Evolutionary conservation across 23 tunicate species (phyloP).

Genomic region (Halocynthia roretzi): DNA sequence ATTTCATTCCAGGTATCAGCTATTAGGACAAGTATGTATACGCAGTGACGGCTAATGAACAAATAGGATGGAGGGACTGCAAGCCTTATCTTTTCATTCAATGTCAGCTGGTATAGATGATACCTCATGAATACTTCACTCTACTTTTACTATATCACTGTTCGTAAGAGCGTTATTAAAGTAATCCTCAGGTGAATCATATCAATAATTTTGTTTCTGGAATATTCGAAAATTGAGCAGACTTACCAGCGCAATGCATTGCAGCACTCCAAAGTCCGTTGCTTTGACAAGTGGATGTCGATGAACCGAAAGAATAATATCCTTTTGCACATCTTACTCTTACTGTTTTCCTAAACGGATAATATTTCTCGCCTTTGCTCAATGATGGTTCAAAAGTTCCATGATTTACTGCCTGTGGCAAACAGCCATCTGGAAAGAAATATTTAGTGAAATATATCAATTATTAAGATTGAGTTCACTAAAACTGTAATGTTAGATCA

Average conservation of each 20-base stretch:
- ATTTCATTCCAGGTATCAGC: no score
- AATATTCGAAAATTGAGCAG: background rate
- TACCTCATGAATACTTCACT: no score
- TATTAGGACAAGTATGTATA: no score
- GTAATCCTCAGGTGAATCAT: background rate
- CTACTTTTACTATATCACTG: background rate
- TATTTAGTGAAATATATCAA: no score
- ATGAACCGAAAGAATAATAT: background rate
- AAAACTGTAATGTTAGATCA: no score
- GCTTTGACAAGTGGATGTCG: background rate
- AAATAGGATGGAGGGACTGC: background rate
- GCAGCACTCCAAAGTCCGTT: background rate
- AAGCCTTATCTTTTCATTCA: background rate
- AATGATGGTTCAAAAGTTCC: background rate
- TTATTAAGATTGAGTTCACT: no score
- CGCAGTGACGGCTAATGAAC: no score
- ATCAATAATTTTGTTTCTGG: background rate
- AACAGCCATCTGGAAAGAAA: conserved; percentile 1
- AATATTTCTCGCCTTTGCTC: background rate
- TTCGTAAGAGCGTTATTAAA: background rate
- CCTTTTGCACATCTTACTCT: background rate
- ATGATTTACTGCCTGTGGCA: background rate
- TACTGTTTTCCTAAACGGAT: background rate
- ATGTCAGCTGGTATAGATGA: no score
- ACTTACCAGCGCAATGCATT: conserved; percentile 5